Conservation (phyloP, 2,888 invertebrate genomes). For the Galerucella calmariensis region DNA sequence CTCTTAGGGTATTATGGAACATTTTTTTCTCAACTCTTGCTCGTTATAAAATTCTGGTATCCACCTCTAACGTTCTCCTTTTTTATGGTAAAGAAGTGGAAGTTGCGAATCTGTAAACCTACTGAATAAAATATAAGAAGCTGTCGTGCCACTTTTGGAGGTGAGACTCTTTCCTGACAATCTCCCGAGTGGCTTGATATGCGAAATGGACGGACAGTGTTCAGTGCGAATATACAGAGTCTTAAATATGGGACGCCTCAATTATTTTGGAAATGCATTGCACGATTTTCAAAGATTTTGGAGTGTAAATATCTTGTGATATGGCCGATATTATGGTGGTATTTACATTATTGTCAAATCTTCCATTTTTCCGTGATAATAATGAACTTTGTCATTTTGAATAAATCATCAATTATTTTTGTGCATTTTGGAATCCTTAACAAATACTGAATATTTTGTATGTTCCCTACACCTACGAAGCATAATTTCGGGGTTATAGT, state of each 20-base stretch:
- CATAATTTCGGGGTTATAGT: no score
- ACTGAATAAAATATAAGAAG: constrained; percentile 14
- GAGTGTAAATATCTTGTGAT: no score
- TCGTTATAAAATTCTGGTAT: not conserved
- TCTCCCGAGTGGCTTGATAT: constrained; percentile 7
- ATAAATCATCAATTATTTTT: no score
- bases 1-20: not conserved
- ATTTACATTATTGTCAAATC: no score
- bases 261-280: not conserved
- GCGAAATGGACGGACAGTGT: constrained; percentile 9
- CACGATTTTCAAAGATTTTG: no score
- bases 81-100: constrained; percentile 5
- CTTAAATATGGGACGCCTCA: not conserved
- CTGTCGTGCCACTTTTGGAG: not conserved
- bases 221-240: not conserved
- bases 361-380: no score
- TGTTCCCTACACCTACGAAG: no score
- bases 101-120: constrained; percentile 8
- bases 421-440: no score
- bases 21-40: not conserved
- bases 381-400: no score
- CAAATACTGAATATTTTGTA: no score
- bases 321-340: no score
- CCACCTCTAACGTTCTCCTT: constrained; percentile 8
- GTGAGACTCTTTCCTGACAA: constrained; percentile 13